Percentiles rank a stretch among this genome's conserved stretches.
phyloP scores from a whole-genome alignment of 2,797 vertebrate genomes.

The Scolopax bukidnonensis region DNA sequence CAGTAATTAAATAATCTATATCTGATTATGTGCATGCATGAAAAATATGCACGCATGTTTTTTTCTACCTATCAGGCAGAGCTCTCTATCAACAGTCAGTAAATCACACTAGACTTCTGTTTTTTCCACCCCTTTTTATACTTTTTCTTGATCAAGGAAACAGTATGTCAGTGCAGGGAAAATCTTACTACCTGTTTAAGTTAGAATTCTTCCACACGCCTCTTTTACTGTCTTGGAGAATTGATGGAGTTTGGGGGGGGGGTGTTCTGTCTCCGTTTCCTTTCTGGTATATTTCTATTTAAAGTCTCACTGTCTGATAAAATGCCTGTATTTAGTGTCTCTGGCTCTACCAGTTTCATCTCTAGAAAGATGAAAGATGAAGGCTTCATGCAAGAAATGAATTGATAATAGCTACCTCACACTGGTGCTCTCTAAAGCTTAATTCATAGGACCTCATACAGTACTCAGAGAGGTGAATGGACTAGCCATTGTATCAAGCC shows the following conservation, averaged over 20 bases:
- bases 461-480: background rate
- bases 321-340: background rate
- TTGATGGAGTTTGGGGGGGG: background rate
- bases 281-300: slow-evolving; percentile 31
- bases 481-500: background rate
- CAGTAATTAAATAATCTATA: background rate
- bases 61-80: background rate
- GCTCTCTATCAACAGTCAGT: background rate
- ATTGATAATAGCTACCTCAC: background rate
- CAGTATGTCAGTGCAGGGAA: background rate
- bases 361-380: background rate
- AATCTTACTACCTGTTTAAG: background rate
- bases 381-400: background rate
- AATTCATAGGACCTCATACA: background rate
- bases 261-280: slow-evolving; percentile 2
- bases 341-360: background rate
- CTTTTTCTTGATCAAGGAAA: background rate
- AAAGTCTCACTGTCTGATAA: background rate
- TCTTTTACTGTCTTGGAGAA: background rate
- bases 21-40: background rate
- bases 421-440: background rate
- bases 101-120: background rate
- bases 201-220: background rate
- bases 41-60: background rate
- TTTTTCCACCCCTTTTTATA: background rate